These are phyloP conservation scores for Apamea monoglypha DNA, from an alignment of 2,888 invertebrate species.

Conservation along the genomic window DNA sequence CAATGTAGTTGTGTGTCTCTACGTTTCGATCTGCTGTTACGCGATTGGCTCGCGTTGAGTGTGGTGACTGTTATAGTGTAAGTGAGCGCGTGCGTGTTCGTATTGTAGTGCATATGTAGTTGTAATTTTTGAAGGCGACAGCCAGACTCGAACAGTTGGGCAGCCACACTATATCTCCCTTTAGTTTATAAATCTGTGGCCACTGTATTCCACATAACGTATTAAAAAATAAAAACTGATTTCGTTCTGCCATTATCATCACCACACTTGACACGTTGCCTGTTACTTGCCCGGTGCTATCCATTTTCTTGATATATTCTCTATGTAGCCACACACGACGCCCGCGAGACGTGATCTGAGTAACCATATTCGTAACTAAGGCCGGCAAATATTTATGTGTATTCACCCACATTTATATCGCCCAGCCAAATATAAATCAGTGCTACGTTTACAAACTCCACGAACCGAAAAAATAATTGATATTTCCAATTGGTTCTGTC, in stretches of 20 bases:
- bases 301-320: conserved; percentile 27
- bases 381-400: conserved; percentile 37
- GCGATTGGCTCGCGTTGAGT: no score
- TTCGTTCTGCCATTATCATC: not conserved
- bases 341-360: conserved; percentile 40
- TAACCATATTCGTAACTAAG: conserved; percentile 22
- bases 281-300: conserved; percentile 14
- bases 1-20: no score
- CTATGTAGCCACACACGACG: conserved; percentile 29
- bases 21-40: no score
- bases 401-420: conserved; percentile 22
- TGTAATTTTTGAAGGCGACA: no score
- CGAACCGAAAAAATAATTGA: conserved; percentile 24
- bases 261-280: conserved; percentile 2
- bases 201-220: no score
- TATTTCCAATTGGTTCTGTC: conserved; percentile 10
- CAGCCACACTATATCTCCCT: no score
- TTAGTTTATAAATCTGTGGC: no score
- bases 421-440: conserved; percentile 27
- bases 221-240: not conserved
- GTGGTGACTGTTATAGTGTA: no score
- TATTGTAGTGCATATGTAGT: no score
- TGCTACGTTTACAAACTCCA: conserved; percentile 17
- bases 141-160: no score
- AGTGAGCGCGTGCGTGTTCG: no score